These are phyloP conservation scores for Aspiorhynchus laticeps DNA, from an alignment of 2,113 vertebrate species.

Conservation along the genomic window DNA sequence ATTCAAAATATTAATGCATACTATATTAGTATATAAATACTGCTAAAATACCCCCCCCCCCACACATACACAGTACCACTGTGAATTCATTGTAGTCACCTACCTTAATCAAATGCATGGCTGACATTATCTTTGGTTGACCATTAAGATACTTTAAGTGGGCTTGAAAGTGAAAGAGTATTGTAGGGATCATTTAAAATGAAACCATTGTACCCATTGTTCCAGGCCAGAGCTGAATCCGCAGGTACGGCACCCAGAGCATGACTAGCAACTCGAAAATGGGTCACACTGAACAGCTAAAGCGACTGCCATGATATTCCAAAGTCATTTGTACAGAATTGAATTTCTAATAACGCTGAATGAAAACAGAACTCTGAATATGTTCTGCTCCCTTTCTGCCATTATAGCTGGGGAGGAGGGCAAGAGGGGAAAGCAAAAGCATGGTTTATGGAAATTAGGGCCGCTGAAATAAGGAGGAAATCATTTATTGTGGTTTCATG, in stretches of 20 bases:
- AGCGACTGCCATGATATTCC: constrained; percentile 69
- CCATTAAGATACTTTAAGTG: constrained; percentile 6
- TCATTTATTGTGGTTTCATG: constrained; percentile 70
- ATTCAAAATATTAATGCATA: background rate
- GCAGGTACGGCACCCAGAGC: constrained; percentile 25
- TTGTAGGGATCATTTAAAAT: background rate
- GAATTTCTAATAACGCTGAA: constrained; percentile 75
- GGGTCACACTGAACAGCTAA: constrained; percentile 67
- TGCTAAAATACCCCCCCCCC: background rate
- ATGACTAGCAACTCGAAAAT: constrained; percentile 57
- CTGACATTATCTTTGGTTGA: background rate
- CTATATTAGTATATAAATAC: background rate
- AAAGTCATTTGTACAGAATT: constrained; percentile 75
- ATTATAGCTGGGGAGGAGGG: constrained; percentile 48
- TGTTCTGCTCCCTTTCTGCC: constrained; percentile 51
- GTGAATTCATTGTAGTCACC: background rate
- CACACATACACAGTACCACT: background rate
- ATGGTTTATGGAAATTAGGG: constrained; percentile 70
- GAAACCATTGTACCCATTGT: background rate
- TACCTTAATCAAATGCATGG: background rate
- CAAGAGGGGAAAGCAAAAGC: constrained; percentile 58
- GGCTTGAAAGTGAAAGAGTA: background rate
- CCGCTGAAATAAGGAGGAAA: constrained; percentile 57
- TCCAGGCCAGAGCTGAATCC: constrained; percentile 12
- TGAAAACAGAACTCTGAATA: constrained; percentile 71